phyloP scores from a whole-genome alignment of 2,113 vertebrate genomes.

The Lophura nycthemera region DNA sequence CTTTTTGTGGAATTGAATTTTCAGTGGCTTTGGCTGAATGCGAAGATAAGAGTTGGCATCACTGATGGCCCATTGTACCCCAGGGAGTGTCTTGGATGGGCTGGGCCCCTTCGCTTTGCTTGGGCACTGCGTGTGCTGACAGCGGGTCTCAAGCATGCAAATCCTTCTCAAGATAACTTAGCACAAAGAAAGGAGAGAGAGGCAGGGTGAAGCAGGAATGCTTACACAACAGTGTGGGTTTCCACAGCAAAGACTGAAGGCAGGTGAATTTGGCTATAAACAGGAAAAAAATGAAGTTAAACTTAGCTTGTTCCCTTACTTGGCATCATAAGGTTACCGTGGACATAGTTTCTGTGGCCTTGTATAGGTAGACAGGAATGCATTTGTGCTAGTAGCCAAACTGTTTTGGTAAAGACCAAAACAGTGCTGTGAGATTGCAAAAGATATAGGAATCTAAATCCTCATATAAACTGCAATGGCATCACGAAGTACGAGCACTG shows the following conservation, averaged over 20 bases:
- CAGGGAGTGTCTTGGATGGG: not conserved
- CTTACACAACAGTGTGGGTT: not conserved
- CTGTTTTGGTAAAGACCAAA: rapidly evolving
- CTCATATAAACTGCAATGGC: not conserved
- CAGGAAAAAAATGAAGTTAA: not conserved
- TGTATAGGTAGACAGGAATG: not conserved
- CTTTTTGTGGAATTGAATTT: not conserved
- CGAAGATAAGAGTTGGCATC: not conserved
- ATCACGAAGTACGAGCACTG: not conserved
- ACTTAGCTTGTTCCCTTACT: not conserved
- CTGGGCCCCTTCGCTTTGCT: not conserved
- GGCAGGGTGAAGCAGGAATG: not conserved
- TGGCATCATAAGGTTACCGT: not conserved
- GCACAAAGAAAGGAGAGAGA: not conserved
- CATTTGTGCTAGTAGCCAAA: not conserved
- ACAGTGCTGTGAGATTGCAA: not conserved
- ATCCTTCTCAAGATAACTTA: not conserved
- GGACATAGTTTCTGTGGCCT: not conserved
- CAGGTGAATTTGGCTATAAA: not conserved
- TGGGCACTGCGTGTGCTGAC: not conserved
- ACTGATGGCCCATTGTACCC: not conserved
- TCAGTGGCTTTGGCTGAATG: not conserved
- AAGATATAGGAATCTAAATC: not conserved
- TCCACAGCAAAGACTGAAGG: not conserved
- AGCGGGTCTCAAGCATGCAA: not conserved